Percentiles rank a stretch among this genome's conserved stretches.
Conservation (phyloP, 2,888 invertebrate species). For the Invenusta paracnida region DNA sequence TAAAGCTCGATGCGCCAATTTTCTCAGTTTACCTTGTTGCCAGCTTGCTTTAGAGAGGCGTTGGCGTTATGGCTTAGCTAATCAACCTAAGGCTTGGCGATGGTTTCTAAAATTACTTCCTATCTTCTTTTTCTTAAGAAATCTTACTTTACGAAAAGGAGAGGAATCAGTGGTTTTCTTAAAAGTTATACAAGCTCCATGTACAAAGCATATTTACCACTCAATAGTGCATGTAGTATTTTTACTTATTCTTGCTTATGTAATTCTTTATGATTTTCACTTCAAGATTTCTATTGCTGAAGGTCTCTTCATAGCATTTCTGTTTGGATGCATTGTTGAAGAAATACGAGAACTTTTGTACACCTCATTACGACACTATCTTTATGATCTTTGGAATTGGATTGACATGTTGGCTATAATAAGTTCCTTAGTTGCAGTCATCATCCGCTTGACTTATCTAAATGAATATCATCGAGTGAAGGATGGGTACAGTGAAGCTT, state of each 20-base stretch:
- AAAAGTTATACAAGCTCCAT: neutral
- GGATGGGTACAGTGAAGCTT: neutral
- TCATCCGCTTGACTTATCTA: neutral
- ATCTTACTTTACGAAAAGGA: neutral
- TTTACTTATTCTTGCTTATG: conserved; percentile 31
- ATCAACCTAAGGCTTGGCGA: neutral
- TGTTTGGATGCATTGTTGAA: conserved; percentile 29
- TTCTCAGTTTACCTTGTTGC: conserved; percentile 38
- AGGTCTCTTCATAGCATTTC: conserved; percentile 1
- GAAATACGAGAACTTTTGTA: neutral
- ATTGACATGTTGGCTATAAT: conserved; percentile 29
- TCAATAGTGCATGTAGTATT: conserved; percentile 27
- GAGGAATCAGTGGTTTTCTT: neutral
- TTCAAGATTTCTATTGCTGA: neutral
- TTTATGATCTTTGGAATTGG: conserved; percentile 31
- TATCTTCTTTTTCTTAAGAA: neutral
- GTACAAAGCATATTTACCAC: neutral
- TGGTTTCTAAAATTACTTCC: conserved; percentile 30
- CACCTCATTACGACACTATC: conserved; percentile 11
- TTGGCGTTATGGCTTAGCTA: neutral
- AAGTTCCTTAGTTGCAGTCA: neutral
- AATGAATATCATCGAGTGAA: neutral
- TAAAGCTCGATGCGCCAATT: conserved; percentile 24
- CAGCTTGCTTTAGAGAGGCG: conserved; percentile 10
- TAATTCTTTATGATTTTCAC: conserved; percentile 24